Percentiles rank a stretch among this genome's conserved stretches.
Evolutionary conservation across 2,888 invertebrate genomes (phyloP).

Genomic region (Acanthococcus lagerstroemiae): DNA sequence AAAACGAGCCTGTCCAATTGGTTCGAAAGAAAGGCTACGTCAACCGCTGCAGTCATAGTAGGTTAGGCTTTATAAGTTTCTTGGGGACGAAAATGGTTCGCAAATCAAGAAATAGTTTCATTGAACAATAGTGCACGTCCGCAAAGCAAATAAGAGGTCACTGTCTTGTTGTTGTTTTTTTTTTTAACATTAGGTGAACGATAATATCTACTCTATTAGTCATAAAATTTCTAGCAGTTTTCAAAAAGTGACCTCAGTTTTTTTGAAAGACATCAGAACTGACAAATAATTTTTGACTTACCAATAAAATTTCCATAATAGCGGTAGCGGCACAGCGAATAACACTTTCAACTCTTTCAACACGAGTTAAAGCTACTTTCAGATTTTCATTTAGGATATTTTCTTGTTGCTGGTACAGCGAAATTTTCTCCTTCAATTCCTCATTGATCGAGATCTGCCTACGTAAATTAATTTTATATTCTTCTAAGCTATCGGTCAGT

Average conservation of each 20-base stretch:
- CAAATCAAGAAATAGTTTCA: neutral
- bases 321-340: neutral
- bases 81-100: neutral
- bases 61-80: neutral
- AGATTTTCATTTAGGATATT: constrained; percentile 3
- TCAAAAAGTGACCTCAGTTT: too few species aligned
- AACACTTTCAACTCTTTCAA: constrained; percentile 3
- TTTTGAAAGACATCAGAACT: too few species aligned
- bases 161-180: too few species aligned
- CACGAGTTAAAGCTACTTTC: neutral
- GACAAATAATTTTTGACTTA: too few species aligned
- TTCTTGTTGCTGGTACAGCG: constrained; percentile 2
- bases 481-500: neutral
- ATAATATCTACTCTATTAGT: too few species aligned
- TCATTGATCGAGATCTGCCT: neutral
- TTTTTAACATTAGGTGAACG: too few species aligned
- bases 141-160: too few species aligned
- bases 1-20: neutral
- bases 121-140: too few species aligned
- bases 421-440: neutral
- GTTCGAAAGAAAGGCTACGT: too few species aligned
- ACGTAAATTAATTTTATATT: neutral
- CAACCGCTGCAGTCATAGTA: too few species aligned
- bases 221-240: too few species aligned
- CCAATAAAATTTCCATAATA: constrained; percentile 7